phyloP scores from a whole-genome alignment of 2,113 vertebrate genomes.

The Nesospiza acunhae region DNA sequence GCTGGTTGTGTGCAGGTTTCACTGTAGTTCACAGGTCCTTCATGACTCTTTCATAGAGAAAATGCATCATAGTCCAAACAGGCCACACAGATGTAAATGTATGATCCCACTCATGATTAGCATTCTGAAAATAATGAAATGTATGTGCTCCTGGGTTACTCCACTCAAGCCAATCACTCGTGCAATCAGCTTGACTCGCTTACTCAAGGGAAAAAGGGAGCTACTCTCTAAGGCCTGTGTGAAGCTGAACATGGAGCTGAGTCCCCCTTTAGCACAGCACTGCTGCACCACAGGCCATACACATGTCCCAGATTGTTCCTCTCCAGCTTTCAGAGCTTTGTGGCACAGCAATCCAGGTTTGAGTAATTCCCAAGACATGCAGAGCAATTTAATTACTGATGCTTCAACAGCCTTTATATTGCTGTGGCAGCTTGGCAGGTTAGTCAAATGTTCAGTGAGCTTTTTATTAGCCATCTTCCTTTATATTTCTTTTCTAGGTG shows the following conservation, averaged over 20 bases:
- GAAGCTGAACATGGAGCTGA: neutral
- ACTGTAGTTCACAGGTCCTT: neutral
- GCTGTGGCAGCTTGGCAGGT: neutral
- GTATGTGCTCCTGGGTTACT: neutral
- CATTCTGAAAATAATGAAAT: neutral
- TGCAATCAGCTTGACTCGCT: neutral
- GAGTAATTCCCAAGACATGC: neutral
- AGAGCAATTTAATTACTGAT: neutral
- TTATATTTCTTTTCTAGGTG: constrained; percentile 77
- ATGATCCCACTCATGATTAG: neutral
- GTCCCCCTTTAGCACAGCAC: neutral
- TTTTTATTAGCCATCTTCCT: neutral
- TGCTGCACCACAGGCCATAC: neutral
- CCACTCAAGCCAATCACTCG: neutral
- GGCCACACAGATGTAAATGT: neutral
- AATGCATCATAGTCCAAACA: neutral
- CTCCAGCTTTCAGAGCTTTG: neutral
- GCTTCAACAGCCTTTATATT: neutral
- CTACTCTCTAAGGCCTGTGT: neutral
- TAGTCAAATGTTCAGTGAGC: neutral
- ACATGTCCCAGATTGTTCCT: neutral
- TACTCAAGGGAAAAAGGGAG: neutral
- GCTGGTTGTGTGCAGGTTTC: neutral
- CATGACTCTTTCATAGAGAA: neutral
- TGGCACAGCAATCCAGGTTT: neutral